phyloP scores from a whole-genome alignment of 2,888 invertebrate species.

The Glaucopsyche alexis region DNA sequence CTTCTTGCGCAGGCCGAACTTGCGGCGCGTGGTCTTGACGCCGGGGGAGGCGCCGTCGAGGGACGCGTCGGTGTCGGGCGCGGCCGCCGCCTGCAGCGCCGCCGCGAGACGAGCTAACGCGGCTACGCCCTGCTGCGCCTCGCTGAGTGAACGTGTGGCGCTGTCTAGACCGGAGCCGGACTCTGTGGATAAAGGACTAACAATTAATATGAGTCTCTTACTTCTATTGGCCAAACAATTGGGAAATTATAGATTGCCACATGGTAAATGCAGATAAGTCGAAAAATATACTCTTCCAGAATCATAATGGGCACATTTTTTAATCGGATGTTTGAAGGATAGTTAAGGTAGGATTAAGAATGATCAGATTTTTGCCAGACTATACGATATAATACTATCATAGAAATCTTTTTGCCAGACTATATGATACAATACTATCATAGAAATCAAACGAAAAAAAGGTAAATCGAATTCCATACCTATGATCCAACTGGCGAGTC shows the following conservation, averaged over 20 bases:
- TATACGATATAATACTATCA: too few species aligned
- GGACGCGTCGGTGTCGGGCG: constrained; percentile 77
- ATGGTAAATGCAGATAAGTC: too few species aligned
- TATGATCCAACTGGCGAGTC: constrained; percentile 83
- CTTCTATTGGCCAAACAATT: too few species aligned
- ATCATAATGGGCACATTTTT: too few species aligned
- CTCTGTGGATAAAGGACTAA: constrained; percentile 56
- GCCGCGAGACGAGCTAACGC: constrained; percentile 81
- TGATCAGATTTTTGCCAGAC: too few species aligned
- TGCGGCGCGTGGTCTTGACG: constrained; percentile 84
- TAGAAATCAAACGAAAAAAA: background rate
- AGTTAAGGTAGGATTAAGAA: too few species aligned
- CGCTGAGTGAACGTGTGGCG: constrained; percentile 82
- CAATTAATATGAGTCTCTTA: background rate
- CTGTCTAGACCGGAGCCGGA: constrained; percentile 82
- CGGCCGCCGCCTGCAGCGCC: constrained; percentile 68
- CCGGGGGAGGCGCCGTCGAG: constrained; percentile 82
- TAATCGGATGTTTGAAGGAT: too few species aligned
- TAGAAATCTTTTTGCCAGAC: too few species aligned
- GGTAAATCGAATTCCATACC: constrained; percentile 49
- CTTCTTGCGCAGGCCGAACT: constrained; percentile 85
- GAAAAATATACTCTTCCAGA: too few species aligned
- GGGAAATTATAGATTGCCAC: too few species aligned
- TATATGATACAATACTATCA: background rate
- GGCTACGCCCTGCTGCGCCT: constrained; percentile 84